Percentiles rank a stretch among this genome's conserved stretches.
Evolutionary conservation across 2,113 vertebrate species (phyloP).

Genomic region (Sylvia atricapilla): DNA sequence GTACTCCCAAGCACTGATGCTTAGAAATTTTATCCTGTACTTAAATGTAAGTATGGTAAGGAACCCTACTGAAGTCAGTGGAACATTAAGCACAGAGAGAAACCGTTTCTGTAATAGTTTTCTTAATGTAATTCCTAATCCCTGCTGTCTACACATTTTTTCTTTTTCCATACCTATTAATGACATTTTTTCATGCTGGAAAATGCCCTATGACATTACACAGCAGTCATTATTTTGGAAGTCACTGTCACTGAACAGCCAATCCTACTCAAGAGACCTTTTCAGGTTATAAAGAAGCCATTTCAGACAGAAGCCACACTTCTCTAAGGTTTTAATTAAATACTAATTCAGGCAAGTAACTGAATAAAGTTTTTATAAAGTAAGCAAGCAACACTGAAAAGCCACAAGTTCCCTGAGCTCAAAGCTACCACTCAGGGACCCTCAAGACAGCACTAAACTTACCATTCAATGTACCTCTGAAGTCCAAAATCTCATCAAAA

Average conservation of each 20-base stretch:
- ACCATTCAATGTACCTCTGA: background rate
- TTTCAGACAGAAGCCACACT: background rate
- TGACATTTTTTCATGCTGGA: constrained; percentile 1
- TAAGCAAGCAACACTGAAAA: background rate
- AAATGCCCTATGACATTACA: background rate
- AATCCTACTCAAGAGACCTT: background rate
- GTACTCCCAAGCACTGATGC: background rate
- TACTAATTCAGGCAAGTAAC: background rate
- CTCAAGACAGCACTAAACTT: background rate
- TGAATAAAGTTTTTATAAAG: background rate
- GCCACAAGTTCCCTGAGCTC: background rate
- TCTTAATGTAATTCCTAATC: constrained; percentile 25
- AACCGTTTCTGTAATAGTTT: background rate
- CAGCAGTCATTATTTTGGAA: background rate
- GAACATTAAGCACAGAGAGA: background rate
- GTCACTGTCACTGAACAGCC: background rate
- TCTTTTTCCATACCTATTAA: background rate
- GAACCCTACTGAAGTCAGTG: background rate
- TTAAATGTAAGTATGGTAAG: background rate
- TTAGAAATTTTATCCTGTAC: background rate
- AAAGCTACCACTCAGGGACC: background rate
- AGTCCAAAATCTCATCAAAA: background rate
- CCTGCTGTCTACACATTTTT: background rate
- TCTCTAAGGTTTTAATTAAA: constrained; percentile 17
- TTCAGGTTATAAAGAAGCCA: background rate